Evolutionary conservation across 1,140 invertebrate genomes (phyloP).

Genomic region (Philaenus spumarius): DNA sequence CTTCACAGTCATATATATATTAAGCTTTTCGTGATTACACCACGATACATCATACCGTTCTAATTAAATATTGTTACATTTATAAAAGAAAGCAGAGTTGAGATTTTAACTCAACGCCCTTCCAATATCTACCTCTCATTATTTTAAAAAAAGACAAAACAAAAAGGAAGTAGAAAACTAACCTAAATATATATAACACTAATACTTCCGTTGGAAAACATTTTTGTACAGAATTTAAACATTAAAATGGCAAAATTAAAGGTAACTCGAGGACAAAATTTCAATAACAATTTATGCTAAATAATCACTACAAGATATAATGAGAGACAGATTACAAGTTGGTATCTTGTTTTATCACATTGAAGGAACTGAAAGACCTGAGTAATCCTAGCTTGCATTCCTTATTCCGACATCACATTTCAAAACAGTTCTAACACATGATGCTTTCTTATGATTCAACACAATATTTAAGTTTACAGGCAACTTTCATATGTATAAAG

Average conservation of each 20-base stretch:
- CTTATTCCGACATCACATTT: not conserved
- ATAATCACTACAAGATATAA: no score
- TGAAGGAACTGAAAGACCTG: constrained; percentile 22
- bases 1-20: not conserved
- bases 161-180: no score
- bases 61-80: not conserved
- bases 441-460: not conserved
- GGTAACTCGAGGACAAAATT: no score
- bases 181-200: no score
- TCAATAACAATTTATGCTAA: no score
- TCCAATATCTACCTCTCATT: constrained; percentile 5
- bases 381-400: constrained; percentile 1
- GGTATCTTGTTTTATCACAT: constrained; percentile 18
- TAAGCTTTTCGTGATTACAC: not conserved
- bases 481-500: not conserved
- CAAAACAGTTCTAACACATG: no score
- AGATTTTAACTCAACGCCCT: constrained; percentile 9
- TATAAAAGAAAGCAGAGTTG: constrained; percentile 8
- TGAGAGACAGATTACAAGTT: constrained; percentile 7
- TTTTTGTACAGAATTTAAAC: no score
- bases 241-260: no score
- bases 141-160: no score
- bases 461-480: not conserved
- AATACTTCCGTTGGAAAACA: no score
- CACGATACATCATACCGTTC: not conserved